Evolutionary conservation across 2,797 vertebrate species (phyloP).

Genomic region (Paratrypauchen microcephalus): DNA sequence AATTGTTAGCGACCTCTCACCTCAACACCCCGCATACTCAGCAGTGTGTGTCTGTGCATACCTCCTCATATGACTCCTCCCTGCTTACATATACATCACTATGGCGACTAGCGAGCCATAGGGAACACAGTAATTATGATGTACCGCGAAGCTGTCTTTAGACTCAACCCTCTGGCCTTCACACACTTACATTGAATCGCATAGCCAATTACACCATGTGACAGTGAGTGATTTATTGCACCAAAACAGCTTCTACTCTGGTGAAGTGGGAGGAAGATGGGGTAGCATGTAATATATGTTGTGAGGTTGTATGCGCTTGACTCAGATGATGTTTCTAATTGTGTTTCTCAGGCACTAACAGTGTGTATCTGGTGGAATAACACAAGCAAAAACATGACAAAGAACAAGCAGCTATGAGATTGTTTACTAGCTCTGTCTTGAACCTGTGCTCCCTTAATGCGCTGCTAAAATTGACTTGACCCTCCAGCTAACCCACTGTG

Average conservation of each 20-base stretch:
- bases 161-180: conserved; percentile 57
- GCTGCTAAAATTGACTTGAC: conserved; percentile 5
- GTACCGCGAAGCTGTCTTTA: conserved; percentile 61
- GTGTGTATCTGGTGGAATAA: conserved; percentile 24
- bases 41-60: conserved; percentile 16
- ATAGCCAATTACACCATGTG: conserved; percentile 66
- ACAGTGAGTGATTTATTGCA: conserved; percentile 70
- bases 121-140: conserved; percentile 75
- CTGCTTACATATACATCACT: conserved; percentile 56
- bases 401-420: conserved; percentile 11
- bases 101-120: conserved; percentile 62
- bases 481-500: not conserved
- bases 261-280: conserved; percentile 36
- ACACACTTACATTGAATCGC: conserved; percentile 61
- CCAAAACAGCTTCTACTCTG: conserved; percentile 29
- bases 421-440: conserved; percentile 10
- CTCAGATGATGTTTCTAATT: conserved; percentile 4
- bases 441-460: not conserved
- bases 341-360: conserved; percentile 21
- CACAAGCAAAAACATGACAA: conserved; percentile 3
- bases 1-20: conserved; percentile 49
- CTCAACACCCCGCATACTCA: conserved; percentile 32
- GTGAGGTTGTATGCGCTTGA: conserved; percentile 40
- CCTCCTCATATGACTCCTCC: conserved; percentile 25
- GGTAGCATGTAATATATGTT: conserved; percentile 38